Percentiles rank a stretch among this genome's conserved stretches.
Evolutionary conservation across 2,888 invertebrate species (phyloP).

Genomic region (Camponotus fellah): DNA sequence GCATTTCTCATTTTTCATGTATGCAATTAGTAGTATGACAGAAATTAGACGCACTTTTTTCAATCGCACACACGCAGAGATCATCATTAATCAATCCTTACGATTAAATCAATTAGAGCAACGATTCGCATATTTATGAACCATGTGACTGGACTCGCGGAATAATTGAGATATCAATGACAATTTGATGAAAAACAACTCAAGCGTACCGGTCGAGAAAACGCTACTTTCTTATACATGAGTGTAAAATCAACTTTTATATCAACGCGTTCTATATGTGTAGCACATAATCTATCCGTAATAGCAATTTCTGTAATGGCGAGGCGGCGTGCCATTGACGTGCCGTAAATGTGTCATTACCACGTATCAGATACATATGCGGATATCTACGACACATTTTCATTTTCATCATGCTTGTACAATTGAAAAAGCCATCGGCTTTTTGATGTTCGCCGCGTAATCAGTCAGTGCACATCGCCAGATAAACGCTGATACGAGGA

Average conservation of each 20-base stretch:
- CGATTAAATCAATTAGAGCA: neutral
- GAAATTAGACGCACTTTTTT: constrained; percentile 27
- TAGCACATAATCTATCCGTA: constrained; percentile 19
- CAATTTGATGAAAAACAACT: constrained; percentile 2
- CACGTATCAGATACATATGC: constrained; percentile 33
- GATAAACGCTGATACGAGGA: constrained; percentile 66
- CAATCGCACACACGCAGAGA: neutral
- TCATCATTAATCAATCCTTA: neutral
- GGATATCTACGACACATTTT: constrained; percentile 31
- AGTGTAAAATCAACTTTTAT: constrained; percentile 15
- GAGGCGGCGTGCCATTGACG: constrained; percentile 20
- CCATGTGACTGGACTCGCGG: neutral
- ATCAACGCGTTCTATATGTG: neutral
- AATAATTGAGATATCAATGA: constrained; percentile 5
- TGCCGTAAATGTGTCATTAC: constrained; percentile 38
- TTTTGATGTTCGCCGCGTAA: constrained; percentile 71
- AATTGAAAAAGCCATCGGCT: constrained; percentile 35
- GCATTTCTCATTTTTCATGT: constrained; percentile 34
- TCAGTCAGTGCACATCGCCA: constrained; percentile 56
- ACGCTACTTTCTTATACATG: neutral
- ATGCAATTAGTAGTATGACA: constrained; percentile 1
- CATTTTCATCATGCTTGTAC: constrained; percentile 53
- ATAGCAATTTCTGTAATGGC: constrained; percentile 34
- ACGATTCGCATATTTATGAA: neutral
- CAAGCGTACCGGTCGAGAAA: neutral